Percentiles rank a stretch among this genome's conserved stretches.
Evolutionary conservation across 2,113 vertebrate species (phyloP).

Genomic region (rat (Rattus norvegicus)): GRCr8 NC_086034.1:6317001-6317500

Average conservation of each 20-base stretch:
- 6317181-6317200: constrained; percentile 8
- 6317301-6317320: constrained; percentile 64
- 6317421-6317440: constrained; percentile 58
- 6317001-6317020: constrained; percentile 74
- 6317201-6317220: constrained; percentile 49
- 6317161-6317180: constrained; percentile 30
- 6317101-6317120: constrained; percentile 82
- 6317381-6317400: constrained; percentile 65
- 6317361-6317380: constrained; percentile 77
- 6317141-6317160: constrained; percentile 70
- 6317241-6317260: background rate
- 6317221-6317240: constrained; percentile 4
- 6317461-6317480: constrained; percentile 60
- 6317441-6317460: constrained; percentile 66
- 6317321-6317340: constrained; percentile 62
- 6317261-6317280: background rate
- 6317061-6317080: constrained; percentile 87
- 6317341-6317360: constrained; percentile 71
- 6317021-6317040: constrained; percentile 84
- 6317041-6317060: constrained; percentile 88
- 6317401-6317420: constrained; percentile 56
- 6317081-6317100: constrained; percentile 73
- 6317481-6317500: constrained; percentile 59
- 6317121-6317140: constrained; percentile 72
- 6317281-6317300: constrained; percentile 38